Evolutionary conservation across 35 echinoderm and acorn worm genomes (phyloP), one percentile per base, ranked within the genome.

Genomic region (Nesometra sesokonis): DNA sequence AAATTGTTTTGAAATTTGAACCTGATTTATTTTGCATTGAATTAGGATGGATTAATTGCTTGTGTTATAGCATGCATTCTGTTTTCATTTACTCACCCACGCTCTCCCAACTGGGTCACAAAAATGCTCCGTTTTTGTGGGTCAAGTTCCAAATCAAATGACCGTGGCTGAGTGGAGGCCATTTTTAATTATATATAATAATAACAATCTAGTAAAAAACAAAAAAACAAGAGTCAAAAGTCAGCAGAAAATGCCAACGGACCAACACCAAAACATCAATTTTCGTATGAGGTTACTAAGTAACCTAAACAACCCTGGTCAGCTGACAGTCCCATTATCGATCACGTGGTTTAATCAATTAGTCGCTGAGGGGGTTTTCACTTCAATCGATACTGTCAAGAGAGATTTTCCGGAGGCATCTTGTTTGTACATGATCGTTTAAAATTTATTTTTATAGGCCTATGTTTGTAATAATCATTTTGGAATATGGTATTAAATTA

Each of bases 51-150:
- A 27, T 9, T 30, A 78, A 13, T 11, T 17, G 29, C n/a, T 19
- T 19, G 23, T 9, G 52, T 9, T 30, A 21, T 0, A 47, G 13
- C 35, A 17, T 32, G 15, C 19, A 30, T 3, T 35, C 11, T 36
- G 31, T 19, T 2, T 37, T 29, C 30, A 19, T 79, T 31, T 32
- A 80, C 84, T 86, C 34, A 88, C 88, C 86, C 82, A 76, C 89
- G 80, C 46, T 97, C 92, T 80, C 89, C 95, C 43, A 97, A 87
- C 83, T 97, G 95, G 15, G 95, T 97, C 31, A 97, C 95, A 89
- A 97, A 97, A 40, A 97, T 89, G 86, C 90, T 97, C 77, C 87
- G 83, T 82, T 97, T 97, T 32, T 93, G 95, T 35, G 89, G 85
- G 31, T 93, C 91, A 15, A 97, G 76, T 79, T 97, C 95, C 19